Percentiles rank a stretch among this genome's conserved stretches.
These are phyloP conservation scores for Lymantria monacha DNA, from an alignment of 2,888 invertebrate species.

Conservation along the genomic window DNA sequence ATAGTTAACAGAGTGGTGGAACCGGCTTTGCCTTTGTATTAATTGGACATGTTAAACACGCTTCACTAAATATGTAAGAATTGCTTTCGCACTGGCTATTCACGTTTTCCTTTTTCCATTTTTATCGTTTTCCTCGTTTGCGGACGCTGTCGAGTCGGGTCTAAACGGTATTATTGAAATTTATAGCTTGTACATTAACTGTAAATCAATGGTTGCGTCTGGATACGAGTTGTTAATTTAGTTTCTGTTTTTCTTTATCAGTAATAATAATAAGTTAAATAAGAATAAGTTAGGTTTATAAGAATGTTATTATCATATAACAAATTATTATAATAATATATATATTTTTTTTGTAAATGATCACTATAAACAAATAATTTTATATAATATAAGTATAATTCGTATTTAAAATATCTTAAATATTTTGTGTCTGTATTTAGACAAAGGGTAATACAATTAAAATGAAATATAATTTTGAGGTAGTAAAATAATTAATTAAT, in stretches of 20 bases:
- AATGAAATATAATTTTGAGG: not conserved
- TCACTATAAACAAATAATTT: no score
- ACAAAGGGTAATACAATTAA: not conserved
- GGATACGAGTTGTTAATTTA: conserved; percentile 10
- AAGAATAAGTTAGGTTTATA: no score
- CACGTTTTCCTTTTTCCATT: conserved; percentile 46
- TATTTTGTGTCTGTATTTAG: not conserved
- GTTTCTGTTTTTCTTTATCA: not conserved
- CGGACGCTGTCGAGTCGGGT: conserved; percentile 22
- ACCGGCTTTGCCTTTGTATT: conserved; percentile 64
- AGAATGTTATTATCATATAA: no score
- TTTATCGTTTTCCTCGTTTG: conserved; percentile 40
- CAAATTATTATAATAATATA: no score
- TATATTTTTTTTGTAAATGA: no score
- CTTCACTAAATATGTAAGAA: conserved; percentile 68
- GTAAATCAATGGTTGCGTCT: conserved; percentile 24
- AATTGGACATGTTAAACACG: conserved; percentile 77
- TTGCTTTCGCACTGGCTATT: conserved; percentile 50
- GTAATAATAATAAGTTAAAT: no score
- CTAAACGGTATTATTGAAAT: conserved; percentile 25
- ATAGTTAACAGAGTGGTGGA: conserved; percentile 72
- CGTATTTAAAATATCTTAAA: no score
- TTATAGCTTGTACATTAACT: conserved; percentile 23
- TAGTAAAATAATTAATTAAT: no score
- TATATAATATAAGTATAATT: no score